Evolutionary conservation across 2,113 vertebrate species (phyloP), one percentile per base, ranked within the genome.

Genomic region (Miniopterus natalensis): DNA sequence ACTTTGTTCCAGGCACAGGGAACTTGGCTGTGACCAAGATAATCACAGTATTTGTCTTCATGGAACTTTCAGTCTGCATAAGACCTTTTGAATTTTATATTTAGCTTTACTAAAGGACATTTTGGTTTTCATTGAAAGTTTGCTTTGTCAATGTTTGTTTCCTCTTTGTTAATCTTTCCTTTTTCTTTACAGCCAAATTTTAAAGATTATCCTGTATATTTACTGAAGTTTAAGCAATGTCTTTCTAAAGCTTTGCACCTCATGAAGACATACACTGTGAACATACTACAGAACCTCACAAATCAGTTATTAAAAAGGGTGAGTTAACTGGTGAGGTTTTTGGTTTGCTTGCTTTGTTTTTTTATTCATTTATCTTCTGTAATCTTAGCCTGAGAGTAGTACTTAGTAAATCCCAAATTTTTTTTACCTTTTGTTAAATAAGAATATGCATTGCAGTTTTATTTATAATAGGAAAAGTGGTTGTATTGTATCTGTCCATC

Each of bases 161-260:
- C 20, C 31, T 84, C 29, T 89, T 85, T 95, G 27, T 95, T 95
- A 96, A 57, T 84, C 5, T 86, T 92, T 96, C 29, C 68, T 92
- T 93, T 42, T 98, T 70, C 87, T 97, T 98, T 99, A 55, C 98
- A 99, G 99, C 99, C 99, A 3, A 99, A 99, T 98, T 99, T 99
- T 98, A 99, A 99, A 98, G 99, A 99, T 98, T 99, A 99, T 88
- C 99, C 99, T 15, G 98, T 99, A 36, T 99, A 99, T 98, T 97
- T 99, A 97, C 95, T 98, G 31, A 99, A 99, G 96, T 99, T 99
- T 98, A 99, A 99, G 94, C 99, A 99, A 96, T 99, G 99, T 98
- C 99, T 99, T 97, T 99, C 99, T 88, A 99, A 99, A 99, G 99
- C 99, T 97, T 99, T 99, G 99, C 99, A 99, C 94, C 99, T 99